phyloP scores from a whole-genome alignment of 2,113 vertebrate genomes.

The Condylura cristata region DNA sequence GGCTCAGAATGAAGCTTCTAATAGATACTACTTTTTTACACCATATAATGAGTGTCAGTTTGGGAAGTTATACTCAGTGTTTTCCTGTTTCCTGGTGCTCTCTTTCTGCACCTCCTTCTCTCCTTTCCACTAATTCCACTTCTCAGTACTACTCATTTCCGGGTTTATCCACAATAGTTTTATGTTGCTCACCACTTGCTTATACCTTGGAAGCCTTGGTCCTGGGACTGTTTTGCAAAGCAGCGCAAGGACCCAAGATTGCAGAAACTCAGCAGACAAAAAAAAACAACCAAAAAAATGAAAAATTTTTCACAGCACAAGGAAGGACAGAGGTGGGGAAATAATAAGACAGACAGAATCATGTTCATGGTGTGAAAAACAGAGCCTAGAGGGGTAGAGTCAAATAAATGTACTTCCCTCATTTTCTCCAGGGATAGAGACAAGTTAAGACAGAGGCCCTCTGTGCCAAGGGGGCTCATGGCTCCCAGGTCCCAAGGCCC shows the following conservation, averaged over 20 bases:
- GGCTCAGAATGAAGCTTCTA: background rate
- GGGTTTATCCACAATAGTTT: background rate
- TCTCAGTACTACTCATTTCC: background rate
- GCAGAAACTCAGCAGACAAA: background rate
- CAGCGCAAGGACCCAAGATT: background rate
- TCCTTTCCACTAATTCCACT: background rate
- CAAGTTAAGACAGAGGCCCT: background rate
- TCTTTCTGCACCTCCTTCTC: background rate
- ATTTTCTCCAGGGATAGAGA: background rate
- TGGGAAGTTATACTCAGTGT: background rate
- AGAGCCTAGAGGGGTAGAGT: background rate
- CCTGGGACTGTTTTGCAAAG: background rate
- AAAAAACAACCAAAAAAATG: background rate
- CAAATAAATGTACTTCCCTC: background rate
- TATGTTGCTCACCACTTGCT: background rate
- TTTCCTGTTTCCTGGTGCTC: background rate
- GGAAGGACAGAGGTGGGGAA: background rate
- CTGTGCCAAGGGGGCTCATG: background rate
- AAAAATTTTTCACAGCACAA: background rate
- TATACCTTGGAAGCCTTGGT: background rate
- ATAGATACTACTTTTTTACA: background rate
- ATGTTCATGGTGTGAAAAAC: background rate
- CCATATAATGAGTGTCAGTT: background rate
- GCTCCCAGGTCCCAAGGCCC: background rate
- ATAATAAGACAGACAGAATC: background rate